Evolutionary conservation across 2,113 vertebrate genomes (phyloP).

Genomic region (Gymnorhina tibicen): DNA sequence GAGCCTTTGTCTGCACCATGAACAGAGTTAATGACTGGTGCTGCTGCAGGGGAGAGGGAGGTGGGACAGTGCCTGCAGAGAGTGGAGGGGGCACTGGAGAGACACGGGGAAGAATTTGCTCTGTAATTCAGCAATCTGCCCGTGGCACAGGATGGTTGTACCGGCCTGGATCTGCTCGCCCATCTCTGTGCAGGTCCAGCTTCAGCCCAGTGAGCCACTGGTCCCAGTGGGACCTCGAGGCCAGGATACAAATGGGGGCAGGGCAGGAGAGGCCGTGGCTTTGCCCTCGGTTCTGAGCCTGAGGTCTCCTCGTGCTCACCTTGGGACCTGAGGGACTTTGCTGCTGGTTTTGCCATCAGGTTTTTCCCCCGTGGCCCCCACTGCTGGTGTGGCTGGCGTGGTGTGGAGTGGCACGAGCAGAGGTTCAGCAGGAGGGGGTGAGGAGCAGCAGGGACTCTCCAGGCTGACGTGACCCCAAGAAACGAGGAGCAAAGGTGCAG

Average conservation of each 20-base stretch:
- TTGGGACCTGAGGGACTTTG: not conserved
- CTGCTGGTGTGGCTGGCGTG: not conserved
- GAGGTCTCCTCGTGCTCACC: not conserved
- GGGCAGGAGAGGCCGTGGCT: not conserved
- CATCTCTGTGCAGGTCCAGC: not conserved
- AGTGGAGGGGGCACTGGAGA: not conserved
- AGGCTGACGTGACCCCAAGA: not conserved
- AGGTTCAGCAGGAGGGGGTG: not conserved
- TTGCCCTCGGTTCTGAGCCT: not conserved
- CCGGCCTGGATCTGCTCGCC: not conserved
- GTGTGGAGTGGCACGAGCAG: not conserved
- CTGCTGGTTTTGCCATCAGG: not conserved
- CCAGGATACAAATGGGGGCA: not conserved
- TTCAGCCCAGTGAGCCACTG: not conserved
- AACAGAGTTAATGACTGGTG: not conserved
- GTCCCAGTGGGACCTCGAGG: rapidly evolving
- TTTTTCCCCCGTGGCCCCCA: rapidly evolving
- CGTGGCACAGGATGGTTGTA: not conserved
- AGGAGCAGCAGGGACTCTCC: not conserved
- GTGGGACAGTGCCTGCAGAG: not conserved
- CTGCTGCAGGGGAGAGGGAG: not conserved
- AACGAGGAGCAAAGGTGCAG: not conserved
- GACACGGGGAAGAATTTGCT: not conserved
- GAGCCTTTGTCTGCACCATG: not conserved
- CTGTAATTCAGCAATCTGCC: not conserved